Evolutionary conservation across 2,888 invertebrate species (phyloP).

Genomic region (Sesamia inferens): DNA sequence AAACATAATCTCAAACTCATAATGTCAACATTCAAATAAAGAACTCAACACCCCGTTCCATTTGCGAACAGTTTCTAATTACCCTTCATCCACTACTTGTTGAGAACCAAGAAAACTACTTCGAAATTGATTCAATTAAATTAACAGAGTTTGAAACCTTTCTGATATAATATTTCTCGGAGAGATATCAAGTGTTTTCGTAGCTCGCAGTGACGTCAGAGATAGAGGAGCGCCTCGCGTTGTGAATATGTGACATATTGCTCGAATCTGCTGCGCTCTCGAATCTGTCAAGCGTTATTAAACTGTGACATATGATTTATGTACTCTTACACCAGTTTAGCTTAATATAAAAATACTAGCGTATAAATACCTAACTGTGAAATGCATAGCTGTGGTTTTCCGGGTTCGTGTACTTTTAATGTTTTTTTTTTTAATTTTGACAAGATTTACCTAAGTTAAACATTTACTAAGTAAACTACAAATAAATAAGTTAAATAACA

Average conservation of each 20-base stretch:
- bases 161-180: slow-evolving; percentile 40
- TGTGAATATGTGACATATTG: slow-evolving; percentile 80
- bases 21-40: slow-evolving; percentile 21
- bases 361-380: slow-evolving; percentile 40
- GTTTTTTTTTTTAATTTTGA: not conserved
- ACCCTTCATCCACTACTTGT: slow-evolving; percentile 36
- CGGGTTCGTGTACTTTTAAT: slow-evolving; percentile 6
- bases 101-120: slow-evolving; percentile 52
- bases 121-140: slow-evolving; percentile 51
- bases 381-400: slow-evolving; percentile 45
- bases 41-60: slow-evolving; percentile 7
- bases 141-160: slow-evolving; percentile 42
- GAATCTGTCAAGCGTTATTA: slow-evolving; percentile 84
- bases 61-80: slow-evolving; percentile 40
- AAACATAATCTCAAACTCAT: not conserved
- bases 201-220: slow-evolving; percentile 62
- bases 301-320: slow-evolving; percentile 81
- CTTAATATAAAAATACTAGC: slow-evolving; percentile 52
- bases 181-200: slow-evolving; percentile 53
- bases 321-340: slow-evolving; percentile 64
- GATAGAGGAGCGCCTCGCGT: slow-evolving; percentile 68
- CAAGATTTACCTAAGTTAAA: not conserved
- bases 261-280: slow-evolving; percentile 83
- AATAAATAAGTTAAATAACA: not conserved
- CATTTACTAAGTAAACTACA: not conserved